Evolutionary conservation across 2,113 vertebrate species (phyloP).

Genomic region (Megaceryle maxima): DNA sequence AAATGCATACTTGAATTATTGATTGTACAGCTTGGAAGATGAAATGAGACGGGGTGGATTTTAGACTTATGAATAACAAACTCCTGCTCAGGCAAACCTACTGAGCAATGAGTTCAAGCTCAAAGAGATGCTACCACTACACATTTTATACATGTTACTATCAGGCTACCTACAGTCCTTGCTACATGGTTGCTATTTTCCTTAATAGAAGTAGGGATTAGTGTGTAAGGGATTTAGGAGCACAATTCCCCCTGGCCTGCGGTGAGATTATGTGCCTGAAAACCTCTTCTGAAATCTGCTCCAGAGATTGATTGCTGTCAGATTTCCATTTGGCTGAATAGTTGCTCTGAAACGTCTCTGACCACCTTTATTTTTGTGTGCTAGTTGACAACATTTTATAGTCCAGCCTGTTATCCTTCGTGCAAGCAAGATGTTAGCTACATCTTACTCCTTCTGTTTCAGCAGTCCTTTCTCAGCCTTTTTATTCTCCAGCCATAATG

Average conservation of each 20-base stretch:
- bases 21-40: neutral
- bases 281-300: slow-evolving; percentile 1
- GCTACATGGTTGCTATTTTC: neutral
- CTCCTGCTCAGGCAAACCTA: neutral
- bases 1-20: slow-evolving; percentile 25
- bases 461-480: neutral
- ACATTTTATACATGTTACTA: rapidly evolving
- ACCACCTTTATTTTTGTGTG: neutral
- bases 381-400: neutral
- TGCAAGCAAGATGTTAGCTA: neutral
- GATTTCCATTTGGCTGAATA: slow-evolving; percentile 26
- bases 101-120: neutral
- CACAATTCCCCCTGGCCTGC: neutral
- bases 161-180: neutral
- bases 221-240: neutral
- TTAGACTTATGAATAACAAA: slow-evolving; percentile 30
- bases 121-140: neutral
- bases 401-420: neutral
- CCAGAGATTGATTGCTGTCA: neutral
- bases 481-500: neutral
- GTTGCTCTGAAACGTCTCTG: neutral
- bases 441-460: neutral
- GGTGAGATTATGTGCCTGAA: neutral
- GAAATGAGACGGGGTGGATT: neutral
- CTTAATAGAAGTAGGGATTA: neutral